Base-by-base conservation (phyloP, 2,888 invertebrate species). In the Zele albiditarsus region DNA sequence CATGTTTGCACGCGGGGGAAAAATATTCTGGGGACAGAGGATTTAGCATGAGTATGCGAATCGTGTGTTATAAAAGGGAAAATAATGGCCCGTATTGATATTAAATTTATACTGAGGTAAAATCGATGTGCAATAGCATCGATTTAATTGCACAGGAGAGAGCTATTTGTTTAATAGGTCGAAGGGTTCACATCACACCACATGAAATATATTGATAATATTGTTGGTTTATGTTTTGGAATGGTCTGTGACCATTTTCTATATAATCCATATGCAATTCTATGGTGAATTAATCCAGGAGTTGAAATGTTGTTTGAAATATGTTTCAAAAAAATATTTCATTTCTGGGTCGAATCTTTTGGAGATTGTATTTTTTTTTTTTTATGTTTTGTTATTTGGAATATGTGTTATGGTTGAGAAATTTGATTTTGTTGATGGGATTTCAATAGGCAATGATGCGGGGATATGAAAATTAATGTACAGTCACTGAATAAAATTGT, bases 111-210 rank as follows among this genome's bases (percentile, higher is more conserved):
- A 80, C 80, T 77, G 77, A 78, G 76, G 76, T 80, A 76, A 74
- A 78, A 80, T 79, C 78, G 71, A 73, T 76, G 75, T 60, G 68
- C 57, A 67, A 74, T 62, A 5, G 70, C 74, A 79, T 77, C 77
- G 79, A 84, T 85, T 84, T 84, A 85, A 85, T 85, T 80, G 82
- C 77, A 79, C 77, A 53, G 53, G 42, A 31, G 82, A 81, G 83
- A 83, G 83, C 77, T 83, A 83, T 85, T 82, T 81, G 81, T 83
- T 85, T 84, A 83, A 84, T 83, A 84, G 81, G 73, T 73, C 78
- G 78, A 75, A 63, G 77, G 75, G 73, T 79, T 75, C 70, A 65
- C 72, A 67, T 73, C 66, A 71, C 69, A 77, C 69, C 72, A 60
- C 73, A 65, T 73, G 70, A 77, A 78, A 79, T 76, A 78, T 77